Evolutionary conservation across 2,888 invertebrate genomes (phyloP), one percentile per base, ranked within the genome.

Genomic region (Petrolisthes manimaculis): DNA sequence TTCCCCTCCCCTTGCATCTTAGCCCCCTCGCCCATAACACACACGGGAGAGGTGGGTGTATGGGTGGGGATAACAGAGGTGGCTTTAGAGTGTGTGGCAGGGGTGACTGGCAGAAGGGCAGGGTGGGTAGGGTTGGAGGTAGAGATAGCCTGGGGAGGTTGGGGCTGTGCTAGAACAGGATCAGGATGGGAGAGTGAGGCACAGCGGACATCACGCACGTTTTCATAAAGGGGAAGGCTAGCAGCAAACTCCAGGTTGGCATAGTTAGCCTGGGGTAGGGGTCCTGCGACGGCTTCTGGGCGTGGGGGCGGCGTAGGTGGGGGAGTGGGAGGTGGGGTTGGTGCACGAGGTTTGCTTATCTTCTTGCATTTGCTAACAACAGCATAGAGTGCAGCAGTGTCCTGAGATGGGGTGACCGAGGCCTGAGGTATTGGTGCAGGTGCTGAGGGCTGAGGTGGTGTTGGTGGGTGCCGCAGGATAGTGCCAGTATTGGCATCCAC

Each of bases 401-500:
- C 83, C 78, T 87, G 84, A 55, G 78, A 71, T 69, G 21, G 74
- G 54, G 74, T n/a, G 4, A 77, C 55, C 4, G 89, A 61, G 51
- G 54, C 69, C 77, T 51, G 69, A 18, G 78, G 54, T 12, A 80
- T 61, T 21, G 61, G 84, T 9, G 51, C 67, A 21, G 24, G 83
- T 18, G 51, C 51, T 24, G 78, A 83, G 54, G 79, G 78, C 24
- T 78, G 53, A n/a, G 83, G 83, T 54, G 86, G 86, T n/a, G 84
- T 79, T n/a, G 81, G 86, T 55, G 88, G 88, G 75, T 85, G 85
- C 8, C 88, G 84, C 75, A 85, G 71, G 53, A 90, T 84, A 53
- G 89, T 86, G 71, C 90, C 90, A 12, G 91, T 90, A 74, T 90
- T 86, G 54, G 91, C 91, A 55, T 91, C 89, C 69, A 91, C 75